Evolutionary conservation across 1,140 invertebrate species (phyloP), one percentile per base, ranked within the genome.

Genomic region (Diabrotica undecimpunctata): DNA sequence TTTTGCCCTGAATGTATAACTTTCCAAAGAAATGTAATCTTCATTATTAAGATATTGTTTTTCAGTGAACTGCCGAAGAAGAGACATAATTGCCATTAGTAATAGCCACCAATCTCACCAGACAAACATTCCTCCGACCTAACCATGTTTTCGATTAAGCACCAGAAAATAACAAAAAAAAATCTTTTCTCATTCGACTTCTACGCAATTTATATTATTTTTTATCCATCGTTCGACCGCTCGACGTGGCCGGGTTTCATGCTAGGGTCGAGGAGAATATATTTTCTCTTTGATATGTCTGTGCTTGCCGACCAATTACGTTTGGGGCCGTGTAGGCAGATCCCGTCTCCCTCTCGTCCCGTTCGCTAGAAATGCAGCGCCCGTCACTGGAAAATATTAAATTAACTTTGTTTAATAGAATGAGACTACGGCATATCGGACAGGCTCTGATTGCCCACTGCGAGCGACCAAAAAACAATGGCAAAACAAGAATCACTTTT

Each of bases 231-330:
- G 39, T 36, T 10, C 65, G 12, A 50, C 35, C 54, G 52, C 61
- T 62, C 56, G 65, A 59, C 55, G 57, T 63, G 41, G 8, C 41
- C 41, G 13, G 66, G 54, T 61, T 68, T 68, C 66, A 53, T 63
- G 61, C 61, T 60, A 68, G 66, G 68, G 62, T 68, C 68, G 66
- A 55, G 25, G 54, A 14, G 25, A 70, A 70, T 65, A 59, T 68
- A 72, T 72, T 64, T 68, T 68, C 67, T 62, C 66, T 72, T 70
- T 72, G 72, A 73, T 71, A 71, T 71, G 59, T 65, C 61, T 64
- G 65, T 64, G 66, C 64, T 68, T 73, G 72, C 72, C 72, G 72
- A 72, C 72, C 72, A 73, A 73, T 73, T 73, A 73, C 70, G 69
- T 73, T 64, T 66, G 65, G 66, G 59, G 64, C 61, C 68, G 68